These are phyloP conservation scores for Phanerotoma sp. DNA, from an alignment of 2,888 invertebrate species.

Conservation along the genomic window DNA sequence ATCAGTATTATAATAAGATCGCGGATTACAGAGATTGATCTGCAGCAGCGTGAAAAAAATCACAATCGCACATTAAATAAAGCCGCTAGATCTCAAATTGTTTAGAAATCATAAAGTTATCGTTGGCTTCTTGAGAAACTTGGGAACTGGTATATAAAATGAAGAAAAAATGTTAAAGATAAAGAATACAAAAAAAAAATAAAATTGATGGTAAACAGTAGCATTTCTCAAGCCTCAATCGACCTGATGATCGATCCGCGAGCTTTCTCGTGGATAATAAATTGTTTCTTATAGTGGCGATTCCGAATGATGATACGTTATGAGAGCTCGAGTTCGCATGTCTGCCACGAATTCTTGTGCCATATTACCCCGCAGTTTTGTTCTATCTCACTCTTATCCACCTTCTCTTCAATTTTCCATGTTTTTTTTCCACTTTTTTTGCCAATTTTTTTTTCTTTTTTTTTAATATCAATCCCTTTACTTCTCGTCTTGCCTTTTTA, in stretches of 20 bases:
- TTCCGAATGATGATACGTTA: constrained; percentile 40
- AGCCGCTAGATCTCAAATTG: not conserved
- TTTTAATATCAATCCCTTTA: not conserved
- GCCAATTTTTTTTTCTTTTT: constrained; percentile 4
- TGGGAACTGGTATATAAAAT: not conserved
- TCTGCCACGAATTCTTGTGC: constrained; percentile 56
- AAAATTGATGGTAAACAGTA: constrained; percentile 23
- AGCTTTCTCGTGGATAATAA: constrained; percentile 36
- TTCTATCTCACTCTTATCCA: constrained; percentile 21
- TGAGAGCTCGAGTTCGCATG: constrained; percentile 56
- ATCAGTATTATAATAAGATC: no score
- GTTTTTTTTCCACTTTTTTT: constrained; percentile 17
- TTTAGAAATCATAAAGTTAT: no score
- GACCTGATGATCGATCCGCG: constrained; percentile 21
- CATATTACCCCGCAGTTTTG: constrained; percentile 52
- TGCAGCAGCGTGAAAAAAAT: no score
- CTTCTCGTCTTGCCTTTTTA: not conserved
- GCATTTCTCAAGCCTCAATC: constrained; percentile 23
- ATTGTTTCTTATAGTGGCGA: constrained; percentile 38
- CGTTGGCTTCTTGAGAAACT: no score
- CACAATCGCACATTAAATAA: no score
- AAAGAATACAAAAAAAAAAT: constrained; percentile 7
- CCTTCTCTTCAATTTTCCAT: constrained; percentile 5
- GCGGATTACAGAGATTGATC: no score
- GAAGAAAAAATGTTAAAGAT: not conserved